Conservation (phyloP, 2,888 invertebrate genomes). For the Andrena hattorfiana region DNA sequence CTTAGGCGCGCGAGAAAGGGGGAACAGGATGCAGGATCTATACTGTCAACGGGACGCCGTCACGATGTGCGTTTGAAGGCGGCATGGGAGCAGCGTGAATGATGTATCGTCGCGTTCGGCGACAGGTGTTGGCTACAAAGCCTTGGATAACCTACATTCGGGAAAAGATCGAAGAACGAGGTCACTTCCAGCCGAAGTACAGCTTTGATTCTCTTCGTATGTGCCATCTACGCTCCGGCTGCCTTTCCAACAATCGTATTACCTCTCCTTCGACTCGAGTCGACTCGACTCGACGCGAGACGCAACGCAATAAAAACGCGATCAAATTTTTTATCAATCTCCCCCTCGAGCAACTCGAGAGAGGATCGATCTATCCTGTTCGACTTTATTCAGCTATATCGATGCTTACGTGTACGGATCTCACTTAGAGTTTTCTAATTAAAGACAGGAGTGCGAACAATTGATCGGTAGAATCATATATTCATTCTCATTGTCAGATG, state of each 20-base stretch:
- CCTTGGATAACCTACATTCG: conserved; percentile 62
- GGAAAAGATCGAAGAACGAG: conserved; percentile 54
- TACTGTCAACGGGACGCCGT: conserved; percentile 24
- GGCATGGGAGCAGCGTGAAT: conserved; percentile 60
- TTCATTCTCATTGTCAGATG: no score
- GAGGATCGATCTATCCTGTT: not conserved
- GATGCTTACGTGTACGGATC: not conserved
- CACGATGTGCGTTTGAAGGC: conserved; percentile 31
- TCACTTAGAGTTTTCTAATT: not conserved
- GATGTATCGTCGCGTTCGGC: conserved; percentile 58
- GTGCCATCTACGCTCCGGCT: not conserved
- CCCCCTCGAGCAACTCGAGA: not conserved
- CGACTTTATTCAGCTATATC: not conserved
- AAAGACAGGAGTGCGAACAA: no score
- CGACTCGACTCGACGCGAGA: not conserved
- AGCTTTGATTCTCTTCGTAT: conserved; percentile 48
- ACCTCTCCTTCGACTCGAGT: not conserved
- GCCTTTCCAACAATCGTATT: conserved; percentile 27
- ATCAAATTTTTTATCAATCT: conserved; percentile 6
- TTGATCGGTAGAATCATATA: no score
- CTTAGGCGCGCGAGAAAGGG: not conserved
- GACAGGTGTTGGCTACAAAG: conserved; percentile 51
- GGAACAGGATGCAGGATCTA: conserved; percentile 18
- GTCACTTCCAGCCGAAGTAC: conserved; percentile 51
- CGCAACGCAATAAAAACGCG: conserved; percentile 17